These are phyloP conservation scores for Scartelaos histophorus DNA, from an alignment of 2,113 vertebrate species.

Conservation along the genomic window DNA sequence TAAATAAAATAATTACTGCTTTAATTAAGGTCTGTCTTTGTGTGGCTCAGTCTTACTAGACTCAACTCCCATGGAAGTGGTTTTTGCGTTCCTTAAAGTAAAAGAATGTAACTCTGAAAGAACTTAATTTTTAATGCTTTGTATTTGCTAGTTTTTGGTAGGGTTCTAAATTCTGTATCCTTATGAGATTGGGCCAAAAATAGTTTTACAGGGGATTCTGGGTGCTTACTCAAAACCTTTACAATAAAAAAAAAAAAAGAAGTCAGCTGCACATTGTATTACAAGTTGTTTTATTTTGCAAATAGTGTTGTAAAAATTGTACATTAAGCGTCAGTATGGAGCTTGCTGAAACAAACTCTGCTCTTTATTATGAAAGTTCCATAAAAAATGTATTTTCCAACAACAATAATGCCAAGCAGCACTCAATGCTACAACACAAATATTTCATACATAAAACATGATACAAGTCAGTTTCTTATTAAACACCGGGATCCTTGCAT, in stretches of 20 bases:
- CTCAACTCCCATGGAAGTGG: too few species aligned
- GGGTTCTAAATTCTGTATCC: background rate
- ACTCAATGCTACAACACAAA: conserved; percentile 69
- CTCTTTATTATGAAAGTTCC: conserved; percentile 68
- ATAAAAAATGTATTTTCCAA: conserved; percentile 58
- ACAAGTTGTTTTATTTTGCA: conserved; percentile 79
- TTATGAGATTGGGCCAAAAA: too few species aligned
- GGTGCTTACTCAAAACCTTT: too few species aligned
- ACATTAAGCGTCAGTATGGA: conserved; percentile 73
- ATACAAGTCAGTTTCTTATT: conserved; percentile 14
- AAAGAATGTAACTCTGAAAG: too few species aligned
- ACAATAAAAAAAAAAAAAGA: background rate
- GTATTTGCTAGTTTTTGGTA: background rate
- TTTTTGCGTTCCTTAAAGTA: too few species aligned
- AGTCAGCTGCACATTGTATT: conserved; percentile 27
- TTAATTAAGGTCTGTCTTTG: conserved; percentile 22
- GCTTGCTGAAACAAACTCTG: conserved; percentile 59
- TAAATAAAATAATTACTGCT: conserved; percentile 82
- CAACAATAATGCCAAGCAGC: conserved; percentile 58
- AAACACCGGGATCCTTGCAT: conserved; percentile 53
- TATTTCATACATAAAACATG: conserved; percentile 35
- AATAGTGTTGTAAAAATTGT: conserved; percentile 80
- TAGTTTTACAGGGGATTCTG: too few species aligned
- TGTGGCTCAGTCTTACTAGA: conserved; percentile 7
- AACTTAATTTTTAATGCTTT: too few species aligned